Evolutionary conservation across 1,140 invertebrate species (phyloP), one percentile per base, ranked within the genome.

Genomic region (Drosophila lini): DNA sequence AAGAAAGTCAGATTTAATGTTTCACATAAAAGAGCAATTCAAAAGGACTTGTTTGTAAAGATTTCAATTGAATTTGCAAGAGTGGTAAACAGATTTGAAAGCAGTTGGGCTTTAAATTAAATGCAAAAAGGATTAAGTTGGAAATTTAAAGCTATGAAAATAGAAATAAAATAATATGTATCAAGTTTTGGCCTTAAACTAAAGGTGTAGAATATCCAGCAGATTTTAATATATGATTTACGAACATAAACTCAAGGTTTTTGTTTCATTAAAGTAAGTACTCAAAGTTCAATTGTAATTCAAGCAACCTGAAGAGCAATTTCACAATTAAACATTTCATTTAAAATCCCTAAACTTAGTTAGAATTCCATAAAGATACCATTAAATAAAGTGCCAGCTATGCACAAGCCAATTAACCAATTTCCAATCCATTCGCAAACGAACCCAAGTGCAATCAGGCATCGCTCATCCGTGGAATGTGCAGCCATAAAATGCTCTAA

Each of bases 401-500:
- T 68, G 45, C 31, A 36, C 22, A 25, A 41, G 11, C 34, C 64
- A 68, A 67, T 69, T 69, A 44, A 32, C 25, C 25, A 31, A 19
- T 42, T 31, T 44, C 7, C 38, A 44, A 60, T 48, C 22, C 47
- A 40, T 36, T 19, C 31, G 32, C 32, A 48, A 32, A 36, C 34
- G 16, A 16, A 59, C 10, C 15, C 19, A 58, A 32, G 31, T 8
- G 16, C 47, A 34, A 19, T 45, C 8, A 8, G 28, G 13, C 38
- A 70, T 50, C 41, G 59, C 67, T 59, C 69, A 71, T 71, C 31
- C 47, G 65, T 40, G 52, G 38, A 28, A 48, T 69, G 38, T 31
- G 62, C 65, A 67, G n/a, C 47, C 42, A 58, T 70, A 57, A 70
- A 48, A 41, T 38, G 31, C 22, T 71, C 34, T 42, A 55, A 55